A percentile compares a stretch with the other conserved stretches of the same genome.
phyloP scores from a whole-genome alignment of 2,797 vertebrate species.

The Scolopax bukidnonensis region DNA sequence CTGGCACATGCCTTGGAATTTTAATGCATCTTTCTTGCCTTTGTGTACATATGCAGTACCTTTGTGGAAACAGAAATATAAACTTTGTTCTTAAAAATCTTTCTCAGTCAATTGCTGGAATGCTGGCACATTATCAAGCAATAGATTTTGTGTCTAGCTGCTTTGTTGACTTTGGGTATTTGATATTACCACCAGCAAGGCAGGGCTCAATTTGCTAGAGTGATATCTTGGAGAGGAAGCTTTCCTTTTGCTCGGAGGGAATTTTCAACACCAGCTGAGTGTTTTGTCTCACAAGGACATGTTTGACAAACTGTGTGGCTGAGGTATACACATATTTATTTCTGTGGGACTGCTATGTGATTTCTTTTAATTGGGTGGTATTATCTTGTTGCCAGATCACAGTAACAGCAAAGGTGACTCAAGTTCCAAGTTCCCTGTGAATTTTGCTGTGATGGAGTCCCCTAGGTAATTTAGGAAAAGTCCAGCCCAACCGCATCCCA shows the following conservation, averaged over 20 bases:
- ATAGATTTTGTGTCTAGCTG: neutral
- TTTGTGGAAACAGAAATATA: conserved; percentile 13
- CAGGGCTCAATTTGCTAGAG: conserved; percentile 12
- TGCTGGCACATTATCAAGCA: neutral
- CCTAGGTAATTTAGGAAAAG: conserved; percentile 60
- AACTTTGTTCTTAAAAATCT: neutral
- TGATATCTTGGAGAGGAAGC: conserved; percentile 8
- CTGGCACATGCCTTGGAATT: neutral
- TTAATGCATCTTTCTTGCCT: neutral
- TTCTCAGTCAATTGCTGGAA: neutral
- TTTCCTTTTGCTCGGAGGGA: conserved; percentile 48
- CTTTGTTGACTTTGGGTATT: neutral
- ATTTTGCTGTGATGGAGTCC: neutral
- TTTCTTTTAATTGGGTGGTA: conserved; percentile 35
- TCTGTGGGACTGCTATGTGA: conserved; percentile 39
- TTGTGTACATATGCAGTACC: neutral
- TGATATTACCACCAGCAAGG: neutral
- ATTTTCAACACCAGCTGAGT: conserved; percentile 25
- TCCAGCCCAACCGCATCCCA: neutral
- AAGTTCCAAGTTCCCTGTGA: conserved; percentile 53
- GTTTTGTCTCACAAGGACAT: conserved; percentile 2
- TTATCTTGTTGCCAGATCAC: conserved; percentile 33
- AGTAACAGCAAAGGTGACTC: conserved; percentile 19
- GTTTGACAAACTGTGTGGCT: conserved; percentile 45
- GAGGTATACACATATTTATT: conserved; percentile 40